Percentiles rank a stretch among this genome's conserved stretches.
Evolutionary conservation across 2,797 vertebrate genomes (phyloP).

Genomic region (Siniperca undulata): DNA sequence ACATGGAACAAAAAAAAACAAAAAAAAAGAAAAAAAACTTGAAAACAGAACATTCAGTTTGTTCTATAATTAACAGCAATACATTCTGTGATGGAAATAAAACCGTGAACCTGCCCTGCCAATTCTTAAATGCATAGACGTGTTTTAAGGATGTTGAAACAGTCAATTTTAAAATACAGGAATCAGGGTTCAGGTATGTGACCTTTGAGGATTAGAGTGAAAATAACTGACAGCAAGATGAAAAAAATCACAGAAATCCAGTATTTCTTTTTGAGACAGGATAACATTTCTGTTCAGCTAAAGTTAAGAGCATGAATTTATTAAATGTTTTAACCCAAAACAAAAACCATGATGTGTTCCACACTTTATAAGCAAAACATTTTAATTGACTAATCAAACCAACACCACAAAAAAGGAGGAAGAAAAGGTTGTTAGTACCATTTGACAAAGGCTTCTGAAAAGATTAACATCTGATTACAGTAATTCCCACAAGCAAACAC

Average conservation of each 20-base stretch:
- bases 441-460: conserved; percentile 59
- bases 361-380: conserved; percentile 33
- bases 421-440: conserved; percentile 39
- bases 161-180: conserved; percentile 21
- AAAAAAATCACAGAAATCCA: conserved; percentile 34
- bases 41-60: conserved; percentile 68
- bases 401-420: conserved; percentile 55
- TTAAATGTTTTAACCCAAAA: conserved; percentile 30
- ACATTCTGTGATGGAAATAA: conserved; percentile 73
- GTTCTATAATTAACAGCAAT: conserved; percentile 51
- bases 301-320: conserved; percentile 25
- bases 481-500: conserved; percentile 57
- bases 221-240: conserved; percentile 21
- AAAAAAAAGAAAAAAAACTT: conserved; percentile 20
- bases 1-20: background rate
- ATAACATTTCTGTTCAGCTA: conserved; percentile 21
- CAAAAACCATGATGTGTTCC: conserved; percentile 1
- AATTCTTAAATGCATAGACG: conserved; percentile 72
- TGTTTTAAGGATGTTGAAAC: conserved; percentile 45
- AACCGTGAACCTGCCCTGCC: conserved; percentile 40
- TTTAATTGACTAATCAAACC: conserved; percentile 38
- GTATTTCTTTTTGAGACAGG: conserved; percentile 33
- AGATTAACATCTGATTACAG: conserved; percentile 46
- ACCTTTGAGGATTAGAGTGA: conserved; percentile 27
- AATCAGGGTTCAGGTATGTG: conserved; percentile 35